Evolutionary conservation across 1,140 invertebrate genomes (phyloP).

Genomic region (Patella vulgata): DNA sequence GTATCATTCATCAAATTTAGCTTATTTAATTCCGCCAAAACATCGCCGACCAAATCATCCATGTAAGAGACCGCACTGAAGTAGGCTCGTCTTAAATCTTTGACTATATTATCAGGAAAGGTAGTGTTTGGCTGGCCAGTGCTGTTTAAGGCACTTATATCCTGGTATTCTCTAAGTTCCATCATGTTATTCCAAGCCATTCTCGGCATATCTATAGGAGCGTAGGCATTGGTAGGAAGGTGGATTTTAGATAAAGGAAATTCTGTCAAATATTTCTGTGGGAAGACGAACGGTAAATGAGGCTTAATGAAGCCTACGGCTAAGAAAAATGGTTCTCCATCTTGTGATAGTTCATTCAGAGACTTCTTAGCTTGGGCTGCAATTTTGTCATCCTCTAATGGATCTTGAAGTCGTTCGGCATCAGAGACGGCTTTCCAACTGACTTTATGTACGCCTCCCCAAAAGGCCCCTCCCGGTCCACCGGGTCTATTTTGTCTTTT

Average conservation of each 20-base stretch:
- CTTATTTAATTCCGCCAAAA: no score
- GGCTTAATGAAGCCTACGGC: no score
- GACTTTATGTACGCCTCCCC: not conserved
- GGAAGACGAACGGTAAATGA: conserved; percentile 32
- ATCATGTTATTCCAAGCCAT: not conserved
- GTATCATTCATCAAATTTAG: conserved; percentile 15
- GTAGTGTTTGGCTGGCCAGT: not conserved
- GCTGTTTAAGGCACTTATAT: not conserved
- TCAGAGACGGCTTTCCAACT: conserved; percentile 1
- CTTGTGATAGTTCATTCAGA: conserved; percentile 70
- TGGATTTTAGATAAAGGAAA: conserved; percentile 2
- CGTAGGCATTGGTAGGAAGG: not conserved
- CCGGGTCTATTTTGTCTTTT: no score
- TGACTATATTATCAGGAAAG: conserved; percentile 7
- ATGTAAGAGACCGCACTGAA: conserved; percentile 16
- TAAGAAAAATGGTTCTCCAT: no score
- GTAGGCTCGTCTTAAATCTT: conserved; percentile 22
- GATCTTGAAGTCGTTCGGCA: not conserved
- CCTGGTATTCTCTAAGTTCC: not conserved
- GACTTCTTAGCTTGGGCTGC: conserved; percentile 74
- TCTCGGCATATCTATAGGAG: conserved; percentile 1
- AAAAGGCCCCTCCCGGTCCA: not conserved
- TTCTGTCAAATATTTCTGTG: no score
- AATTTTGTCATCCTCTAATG: conserved; percentile 77
- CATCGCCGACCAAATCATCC: conserved; percentile 20